Evolutionary conservation across 53 echinoderm and acorn worm genomes (phyloP), one percentile per base, ranked within the genome.

Genomic region (Patiria pectinifera): DNA sequence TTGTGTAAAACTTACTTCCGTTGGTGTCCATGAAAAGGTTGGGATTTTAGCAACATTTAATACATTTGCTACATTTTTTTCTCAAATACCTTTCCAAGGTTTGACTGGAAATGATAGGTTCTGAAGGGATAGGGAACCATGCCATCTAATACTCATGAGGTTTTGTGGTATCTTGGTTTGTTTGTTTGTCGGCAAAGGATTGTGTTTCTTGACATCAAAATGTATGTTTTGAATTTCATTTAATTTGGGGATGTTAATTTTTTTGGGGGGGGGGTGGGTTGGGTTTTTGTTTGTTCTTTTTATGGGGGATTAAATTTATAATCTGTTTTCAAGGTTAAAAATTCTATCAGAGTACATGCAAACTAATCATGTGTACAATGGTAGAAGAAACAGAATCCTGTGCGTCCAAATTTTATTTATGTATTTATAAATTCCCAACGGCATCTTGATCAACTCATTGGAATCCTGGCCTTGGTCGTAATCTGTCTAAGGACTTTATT

Each of bases 361-460:
- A 66, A 3, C 66, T 7, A 14, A 66, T 8, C 60, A 60, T 66
- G 53, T 53, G 53, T 53, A 53, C 53, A 53, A 53, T 35, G 35
- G 35, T 35, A 35, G 8, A 6, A 6, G 8, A 53, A 2, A 53
- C 1, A 6, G 53, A 53, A 6, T 6, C 8, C 53, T 8, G 53
- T 53, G 53, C 8, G 8, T 53, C 53, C 35, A 35, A 53, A 53
- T 53, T 53, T 53, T 53, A 6, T 66, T 66, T 66, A 35, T 66
- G 4, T 66, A 66, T 66, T 7, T 3, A 66, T 6, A 66, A 16
- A 66, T 14, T 16, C 66, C 4, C 15, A 66, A 5, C 5, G 2
- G 5, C 8, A 53, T 53, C 61, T 53, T 83, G 83, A 62, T 83
- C 83, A 83, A 83, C 83, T 83, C 83, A 62, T 58, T 24, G 82